phyloP scores from a whole-genome alignment of 2,797 vertebrate species.

The Aeoliscus strigatus region DNA sequence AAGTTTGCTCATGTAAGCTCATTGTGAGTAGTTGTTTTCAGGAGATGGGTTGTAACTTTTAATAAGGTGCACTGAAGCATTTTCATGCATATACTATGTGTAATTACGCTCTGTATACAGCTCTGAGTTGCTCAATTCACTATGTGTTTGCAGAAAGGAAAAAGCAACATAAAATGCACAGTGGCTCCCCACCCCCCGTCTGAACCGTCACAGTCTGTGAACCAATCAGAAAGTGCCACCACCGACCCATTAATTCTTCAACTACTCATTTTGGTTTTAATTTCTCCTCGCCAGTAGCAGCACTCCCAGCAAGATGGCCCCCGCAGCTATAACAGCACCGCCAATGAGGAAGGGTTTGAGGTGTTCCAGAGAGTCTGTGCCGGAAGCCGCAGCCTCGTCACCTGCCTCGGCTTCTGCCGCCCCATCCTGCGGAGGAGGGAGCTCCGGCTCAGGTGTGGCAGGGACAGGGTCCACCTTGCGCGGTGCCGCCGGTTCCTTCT shows the following conservation, averaged over 20 bases:
- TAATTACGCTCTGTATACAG: constrained; percentile 48
- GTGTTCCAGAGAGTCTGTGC: constrained; percentile 76
- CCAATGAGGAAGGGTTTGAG: constrained; percentile 79
- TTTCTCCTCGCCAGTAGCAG: constrained; percentile 77
- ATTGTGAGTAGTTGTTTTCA: constrained; percentile 23
- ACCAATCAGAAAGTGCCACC: constrained; percentile 44
- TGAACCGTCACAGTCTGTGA: constrained; percentile 62
- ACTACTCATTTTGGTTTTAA: constrained; percentile 58
- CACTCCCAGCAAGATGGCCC: constrained; percentile 74
- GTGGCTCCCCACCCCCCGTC: constrained; percentile 51
- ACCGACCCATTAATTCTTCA: constrained; percentile 44
- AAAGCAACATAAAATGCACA: constrained; percentile 43
- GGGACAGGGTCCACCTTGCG: constrained; percentile 66
- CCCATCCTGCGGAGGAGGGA: constrained; percentile 63
- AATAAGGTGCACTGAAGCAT: constrained; percentile 42
- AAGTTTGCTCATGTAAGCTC: constrained; percentile 25
- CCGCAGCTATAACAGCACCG: constrained; percentile 72
- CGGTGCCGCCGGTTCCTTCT: constrained; percentile 65
- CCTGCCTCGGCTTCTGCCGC: constrained; percentile 60
- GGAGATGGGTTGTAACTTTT: constrained; percentile 36
- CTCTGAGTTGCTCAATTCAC: constrained; percentile 46
- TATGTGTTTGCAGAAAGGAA: constrained; percentile 43
- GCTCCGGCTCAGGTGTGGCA: constrained; percentile 59
- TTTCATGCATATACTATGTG: constrained; percentile 60
- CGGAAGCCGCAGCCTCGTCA: constrained; percentile 53